These are phyloP conservation scores for Thereva nobilitata DNA, from an alignment of 2,888 invertebrate genomes.

Conservation along the genomic window DNA sequence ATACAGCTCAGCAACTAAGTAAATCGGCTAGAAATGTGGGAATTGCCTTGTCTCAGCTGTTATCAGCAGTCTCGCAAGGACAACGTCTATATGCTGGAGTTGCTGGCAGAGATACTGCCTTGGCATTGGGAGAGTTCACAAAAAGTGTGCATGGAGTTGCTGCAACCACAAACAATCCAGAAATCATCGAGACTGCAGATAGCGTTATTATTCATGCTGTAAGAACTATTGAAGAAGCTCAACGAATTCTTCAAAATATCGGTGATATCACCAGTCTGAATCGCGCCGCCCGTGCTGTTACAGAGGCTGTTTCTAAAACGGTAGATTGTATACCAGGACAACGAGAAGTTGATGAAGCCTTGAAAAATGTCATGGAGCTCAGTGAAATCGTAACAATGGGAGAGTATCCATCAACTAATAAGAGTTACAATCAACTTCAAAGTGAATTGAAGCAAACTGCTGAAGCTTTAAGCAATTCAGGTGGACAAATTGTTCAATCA, in stretches of 20 bases:
- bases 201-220: slow-evolving; percentile 80
- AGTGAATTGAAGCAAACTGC: slow-evolving; percentile 84
- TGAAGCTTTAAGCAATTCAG: slow-evolving; percentile 79
- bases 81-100: slow-evolving; percentile 80
- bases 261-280: slow-evolving; percentile 62
- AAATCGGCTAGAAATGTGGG: slow-evolving; percentile 73
- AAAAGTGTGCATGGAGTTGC: slow-evolving; percentile 78
- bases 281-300: slow-evolving; percentile 74
- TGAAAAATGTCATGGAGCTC: slow-evolving; percentile 78
- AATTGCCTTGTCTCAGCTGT: slow-evolving; percentile 80
- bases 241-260: slow-evolving; percentile 60
- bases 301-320: slow-evolving; percentile 64
- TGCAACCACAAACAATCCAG: slow-evolving; percentile 67
- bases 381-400: slow-evolving; percentile 72
- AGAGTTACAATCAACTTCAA: slow-evolving; percentile 80
- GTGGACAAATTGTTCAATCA: slow-evolving; percentile 79
- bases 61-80: slow-evolving; percentile 82
- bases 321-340: slow-evolving; percentile 91
- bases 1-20: slow-evolving; percentile 60
- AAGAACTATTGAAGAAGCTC: slow-evolving; percentile 79
- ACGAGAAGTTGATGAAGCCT: slow-evolving; percentile 88
- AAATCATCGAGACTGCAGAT: slow-evolving; percentile 71
- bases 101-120: slow-evolving; percentile 80
- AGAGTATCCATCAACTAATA: slow-evolving; percentile 75
- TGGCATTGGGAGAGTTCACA: slow-evolving; percentile 73